Conservation (phyloP, 2,888 invertebrate species). For the Rhaphigaster nebulosa region DNA sequence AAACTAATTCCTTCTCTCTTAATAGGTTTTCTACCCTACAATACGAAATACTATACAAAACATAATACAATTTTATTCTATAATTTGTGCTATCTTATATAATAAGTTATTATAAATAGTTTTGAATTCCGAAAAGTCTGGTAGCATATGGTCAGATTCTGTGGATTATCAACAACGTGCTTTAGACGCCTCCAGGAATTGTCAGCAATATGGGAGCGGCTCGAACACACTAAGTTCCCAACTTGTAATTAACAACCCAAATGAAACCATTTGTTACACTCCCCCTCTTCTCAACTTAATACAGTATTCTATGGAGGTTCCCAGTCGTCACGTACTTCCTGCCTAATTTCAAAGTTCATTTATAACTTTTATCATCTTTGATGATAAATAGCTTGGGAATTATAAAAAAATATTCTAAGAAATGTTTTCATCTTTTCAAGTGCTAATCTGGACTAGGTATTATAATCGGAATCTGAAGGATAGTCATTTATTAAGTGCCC, state of each 20-base stretch:
- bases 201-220: neutral
- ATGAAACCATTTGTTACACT: constrained; percentile 27
- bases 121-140: too few species aligned
- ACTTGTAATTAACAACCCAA: constrained; percentile 29
- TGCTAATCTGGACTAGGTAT: too few species aligned
- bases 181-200: neutral
- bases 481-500: too few species aligned
- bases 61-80: too few species aligned
- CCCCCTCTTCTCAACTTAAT: neutral
- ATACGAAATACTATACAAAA: too few species aligned
- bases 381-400: neutral
- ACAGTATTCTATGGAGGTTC: neutral
- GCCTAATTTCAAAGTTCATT: neutral
- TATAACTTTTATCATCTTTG: neutral
- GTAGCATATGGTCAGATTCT: neutral
- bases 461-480: too few species aligned
- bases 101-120: too few species aligned
- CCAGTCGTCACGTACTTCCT: neutral
- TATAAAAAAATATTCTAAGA: neutral
- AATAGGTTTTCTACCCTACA: too few species aligned
- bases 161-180: neutral
- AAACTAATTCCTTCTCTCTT: too few species aligned
- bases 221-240: constrained; percentile 11
- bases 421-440: too few species aligned
- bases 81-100: too few species aligned